Evolutionary conservation across 1,140 invertebrate genomes (phyloP), one percentile per base, ranked within the genome.

Genomic region (Calephelis virginiensis): DNA sequence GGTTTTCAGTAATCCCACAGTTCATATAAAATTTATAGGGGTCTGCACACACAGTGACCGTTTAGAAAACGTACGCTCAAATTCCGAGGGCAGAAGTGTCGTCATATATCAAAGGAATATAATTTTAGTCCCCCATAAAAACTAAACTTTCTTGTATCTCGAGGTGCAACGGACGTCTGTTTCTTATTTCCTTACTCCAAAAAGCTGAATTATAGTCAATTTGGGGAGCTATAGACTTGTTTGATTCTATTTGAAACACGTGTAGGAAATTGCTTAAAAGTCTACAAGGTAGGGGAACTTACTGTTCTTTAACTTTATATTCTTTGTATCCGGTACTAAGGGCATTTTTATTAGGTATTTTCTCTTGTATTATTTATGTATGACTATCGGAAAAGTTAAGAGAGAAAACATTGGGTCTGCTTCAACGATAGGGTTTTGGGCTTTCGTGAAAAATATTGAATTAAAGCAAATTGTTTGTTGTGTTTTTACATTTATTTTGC

Each of bases 141-240:
- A 88, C 74, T 85, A 70, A 84, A 86, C 73, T 84, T 80, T 70
- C 68, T 69, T 64, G 68, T 68, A 74, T 79, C 78, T 77, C 66
- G 77, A 73, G 72, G 71, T 82, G 78, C 78, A 83, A 47, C 66
- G 70, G 68, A 70, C 78, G 76, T 78, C 79, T 90, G 85, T 85
- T 86, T 83, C 84, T 86, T 89, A 88, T 89, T 83, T 87, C 80
- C 75, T 76, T 67, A 71, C 72, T 66, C 68, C 71, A 75, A 70
- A 66, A 76, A 85, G 71, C 78, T 81, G 80, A 88, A 87, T 90
- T 85, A 86, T 88, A 84, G 87, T 88, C 87, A 82, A 76, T 80
- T 75, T 61, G 65, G 66, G 62, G 64, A 64, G 68, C 71, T 72
- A 69, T 61, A 75, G 71, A 68, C 60, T 76, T 72, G 61, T 85